Evolutionary conservation across 1,140 invertebrate genomes (phyloP).

Genomic region (Lasioglossum baleicum): DNA sequence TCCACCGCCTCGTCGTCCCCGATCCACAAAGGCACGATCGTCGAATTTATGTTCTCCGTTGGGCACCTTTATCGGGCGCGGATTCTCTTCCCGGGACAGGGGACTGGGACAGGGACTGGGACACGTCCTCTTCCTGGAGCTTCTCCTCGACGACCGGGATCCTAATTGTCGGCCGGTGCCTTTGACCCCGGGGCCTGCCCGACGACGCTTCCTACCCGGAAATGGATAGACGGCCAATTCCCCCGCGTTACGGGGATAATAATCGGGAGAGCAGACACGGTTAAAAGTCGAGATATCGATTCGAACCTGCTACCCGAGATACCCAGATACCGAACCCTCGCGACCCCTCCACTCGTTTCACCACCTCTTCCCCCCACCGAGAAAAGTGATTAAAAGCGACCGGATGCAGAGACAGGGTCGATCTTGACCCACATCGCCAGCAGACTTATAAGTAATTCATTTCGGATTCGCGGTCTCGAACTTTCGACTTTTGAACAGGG

Average conservation of each 20-base stretch:
- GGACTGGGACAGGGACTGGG: constrained; percentile 1
- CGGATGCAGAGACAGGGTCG: too few species aligned
- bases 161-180: constrained; percentile 26
- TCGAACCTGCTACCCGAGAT: background rate
- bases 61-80: constrained; percentile 47
- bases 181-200: background rate
- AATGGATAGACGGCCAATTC: background rate
- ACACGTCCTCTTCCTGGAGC: too few species aligned
- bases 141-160: background rate
- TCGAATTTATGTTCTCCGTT: constrained; percentile 51
- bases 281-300: background rate
- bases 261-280: background rate
- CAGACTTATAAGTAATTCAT: too few species aligned
- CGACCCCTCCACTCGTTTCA: too few species aligned
- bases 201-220: background rate
- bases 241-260: constrained; percentile 9
- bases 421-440: too few species aligned
- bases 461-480: too few species aligned
- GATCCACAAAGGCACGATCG: constrained; percentile 59
- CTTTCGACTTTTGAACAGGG: too few species aligned
- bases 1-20: constrained; percentile 16
- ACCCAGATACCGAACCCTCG: background rate
- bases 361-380: too few species aligned
- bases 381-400: too few species aligned
- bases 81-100: constrained; percentile 27